phyloP scores from a whole-genome alignment of 1,140 invertebrate species.

The Caenorhabditis latens region DNA sequence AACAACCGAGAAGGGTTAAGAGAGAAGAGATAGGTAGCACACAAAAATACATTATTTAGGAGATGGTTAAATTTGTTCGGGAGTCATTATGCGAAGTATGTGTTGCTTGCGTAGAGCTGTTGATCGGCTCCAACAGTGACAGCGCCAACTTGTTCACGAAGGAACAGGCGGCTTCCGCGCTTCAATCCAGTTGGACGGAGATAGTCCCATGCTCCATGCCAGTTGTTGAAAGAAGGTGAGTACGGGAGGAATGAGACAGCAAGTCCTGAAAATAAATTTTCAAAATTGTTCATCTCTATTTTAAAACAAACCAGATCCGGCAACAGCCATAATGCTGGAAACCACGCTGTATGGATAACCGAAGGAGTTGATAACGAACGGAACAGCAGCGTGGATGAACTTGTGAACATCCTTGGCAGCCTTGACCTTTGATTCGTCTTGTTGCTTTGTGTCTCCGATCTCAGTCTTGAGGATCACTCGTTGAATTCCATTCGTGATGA shows the following conservation, averaged over 20 bases:
- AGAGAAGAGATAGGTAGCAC: background rate
- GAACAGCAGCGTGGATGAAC: conserved; percentile 64
- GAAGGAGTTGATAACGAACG: conserved; percentile 69
- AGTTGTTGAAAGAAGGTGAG: conserved; percentile 72
- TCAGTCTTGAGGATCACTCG: conserved; percentile 63
- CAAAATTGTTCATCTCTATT: background rate
- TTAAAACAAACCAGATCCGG: conserved; percentile 68
- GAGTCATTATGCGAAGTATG: conserved; percentile 72
- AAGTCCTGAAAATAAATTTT: conserved; percentile 68
- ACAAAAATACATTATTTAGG: conserved; percentile 33
- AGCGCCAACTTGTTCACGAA: conserved; percentile 74
- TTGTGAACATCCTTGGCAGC: conserved; percentile 60
- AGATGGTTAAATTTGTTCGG: background rate
- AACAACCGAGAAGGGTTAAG: conserved; percentile 9
- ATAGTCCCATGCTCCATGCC: conserved; percentile 73
- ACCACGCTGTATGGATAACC: conserved; percentile 75
- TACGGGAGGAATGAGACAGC: conserved; percentile 76
- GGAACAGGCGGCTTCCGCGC: conserved; percentile 72
- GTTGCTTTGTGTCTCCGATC: conserved; percentile 66
- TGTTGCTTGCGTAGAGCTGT: conserved; percentile 75
- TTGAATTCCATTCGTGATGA: conserved; percentile 67
- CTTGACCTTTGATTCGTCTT: conserved; percentile 60
- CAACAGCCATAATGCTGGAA: conserved; percentile 74
- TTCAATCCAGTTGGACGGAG: conserved; percentile 71
- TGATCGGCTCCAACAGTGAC: conserved; percentile 72